A percentile compares a stretch with the other conserved stretches of the same genome.
These are phyloP conservation scores for Henricia sp. DNA, from an alignment of 53 echinoderm and acorn worm species.

Conservation along the genomic window DNA sequence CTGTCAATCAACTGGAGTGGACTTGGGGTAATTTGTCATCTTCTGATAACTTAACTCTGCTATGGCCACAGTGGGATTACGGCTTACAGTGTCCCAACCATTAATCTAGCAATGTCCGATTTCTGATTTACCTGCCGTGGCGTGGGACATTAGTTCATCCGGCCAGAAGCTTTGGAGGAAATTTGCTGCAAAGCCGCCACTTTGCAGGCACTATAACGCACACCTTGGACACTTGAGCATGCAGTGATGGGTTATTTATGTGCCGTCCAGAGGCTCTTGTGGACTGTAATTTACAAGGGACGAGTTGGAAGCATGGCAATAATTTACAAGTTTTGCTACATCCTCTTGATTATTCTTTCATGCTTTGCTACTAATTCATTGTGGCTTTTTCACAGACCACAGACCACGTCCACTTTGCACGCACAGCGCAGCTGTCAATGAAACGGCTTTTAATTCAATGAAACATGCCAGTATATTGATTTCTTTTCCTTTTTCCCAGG, in stretches of 20 bases:
- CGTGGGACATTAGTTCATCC: background rate
- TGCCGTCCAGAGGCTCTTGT: background rate
- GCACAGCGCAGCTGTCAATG: conserved; percentile 12
- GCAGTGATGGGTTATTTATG: background rate
- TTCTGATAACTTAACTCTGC: background rate
- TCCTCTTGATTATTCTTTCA: conserved; percentile 1
- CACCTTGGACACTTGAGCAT: background rate
- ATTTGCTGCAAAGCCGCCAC: background rate
- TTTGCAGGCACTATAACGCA: background rate
- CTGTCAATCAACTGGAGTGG: background rate
- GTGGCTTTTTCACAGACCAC: too few relatives aligned
- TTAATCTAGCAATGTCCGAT: background rate
- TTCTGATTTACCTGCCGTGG: background rate
- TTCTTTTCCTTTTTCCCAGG: background rate
- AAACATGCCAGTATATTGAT: conserved; percentile 16
- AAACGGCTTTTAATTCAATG: conserved; percentile 9
- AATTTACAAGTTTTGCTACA: background rate
- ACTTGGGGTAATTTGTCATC: background rate
- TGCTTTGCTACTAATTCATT: too few relatives aligned
- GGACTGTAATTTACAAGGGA: conserved; percentile 8
- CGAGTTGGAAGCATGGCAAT: background rate
- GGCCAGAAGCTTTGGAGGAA: too few relatives aligned
- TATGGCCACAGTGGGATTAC: background rate
- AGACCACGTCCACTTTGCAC: background rate
- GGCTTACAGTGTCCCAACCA: background rate